Evolutionary conservation across 1,140 invertebrate genomes (phyloP).

Genomic region (Drosophila melanica): DNA sequence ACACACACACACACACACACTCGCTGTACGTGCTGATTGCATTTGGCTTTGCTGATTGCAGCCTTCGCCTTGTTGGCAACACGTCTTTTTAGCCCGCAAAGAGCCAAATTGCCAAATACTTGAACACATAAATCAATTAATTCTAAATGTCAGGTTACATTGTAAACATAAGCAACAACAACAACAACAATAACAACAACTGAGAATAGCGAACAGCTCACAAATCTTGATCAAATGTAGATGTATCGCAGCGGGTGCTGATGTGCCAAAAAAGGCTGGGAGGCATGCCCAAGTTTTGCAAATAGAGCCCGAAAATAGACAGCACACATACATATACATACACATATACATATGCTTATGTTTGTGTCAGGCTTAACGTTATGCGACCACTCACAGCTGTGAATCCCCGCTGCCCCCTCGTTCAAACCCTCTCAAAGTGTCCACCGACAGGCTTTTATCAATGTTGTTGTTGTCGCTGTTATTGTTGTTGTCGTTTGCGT

Average conservation of each 20-base stretch:
- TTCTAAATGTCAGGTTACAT: conserved; percentile 68
- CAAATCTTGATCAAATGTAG: conserved; percentile 51
- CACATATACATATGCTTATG: conserved; percentile 1
- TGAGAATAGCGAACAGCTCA: conserved; percentile 13
- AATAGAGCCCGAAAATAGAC: conserved; percentile 29
- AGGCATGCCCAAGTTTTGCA: conserved; percentile 1
- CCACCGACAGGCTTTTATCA: conserved; percentile 14
- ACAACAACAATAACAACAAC: conserved; percentile 5
- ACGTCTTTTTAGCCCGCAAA: conserved; percentile 28
- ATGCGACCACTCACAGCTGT: conserved; percentile 30
- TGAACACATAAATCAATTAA: conserved; percentile 76
- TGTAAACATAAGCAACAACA: conserved; percentile 62
- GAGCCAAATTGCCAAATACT: conserved; percentile 46
- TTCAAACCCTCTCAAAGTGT: conserved; percentile 20
- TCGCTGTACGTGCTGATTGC: conserved; percentile 40
- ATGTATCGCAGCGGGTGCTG: neutral
- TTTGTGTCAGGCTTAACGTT: conserved; percentile 23
- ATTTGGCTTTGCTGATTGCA: conserved; percentile 20
- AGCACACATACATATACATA: conserved; percentile 7
- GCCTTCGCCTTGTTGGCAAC: conserved; percentile 3
- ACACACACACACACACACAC: conserved; percentile 5
- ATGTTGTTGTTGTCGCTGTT: neutral
- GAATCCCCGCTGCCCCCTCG: neutral
- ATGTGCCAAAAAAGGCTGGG: too few relatives aligned
- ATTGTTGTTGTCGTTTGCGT: conserved; percentile 5